Base-by-base conservation (phyloP, 2,113 vertebrate genomes). In the Pseudorectes ferrugineus region DNA sequence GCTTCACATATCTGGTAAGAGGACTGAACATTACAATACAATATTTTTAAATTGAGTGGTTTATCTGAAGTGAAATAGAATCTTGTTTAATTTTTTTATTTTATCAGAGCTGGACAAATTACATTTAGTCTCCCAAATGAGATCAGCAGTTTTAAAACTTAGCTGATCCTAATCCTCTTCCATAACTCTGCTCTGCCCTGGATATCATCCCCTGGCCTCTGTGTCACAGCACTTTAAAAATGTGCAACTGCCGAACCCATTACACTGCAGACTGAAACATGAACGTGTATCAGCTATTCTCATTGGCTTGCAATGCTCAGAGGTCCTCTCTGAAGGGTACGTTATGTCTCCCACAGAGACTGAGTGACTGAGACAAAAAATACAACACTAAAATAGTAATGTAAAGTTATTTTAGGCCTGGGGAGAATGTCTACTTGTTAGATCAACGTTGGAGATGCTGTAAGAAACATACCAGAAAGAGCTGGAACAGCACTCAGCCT, bases 401-500 rank as follows among this genome's bases (percentile, higher is more conserved):
- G 11, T 85, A 92, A 94, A 91, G 28, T 25, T 85, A 28, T 51
- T 80, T 87, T 20, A 66, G 40, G 33, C 6, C 14, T n/a, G 18
- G 11, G 11, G 22, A 95, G 29, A 86, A 42, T 16, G 25, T 89
- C 59, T 78, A 68, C 28, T 31, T 10, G 24, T 87, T 93, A 77
- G 43, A 26, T 77, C 10, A 23, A 59, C 3, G 10, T n/a, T 72
- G 54, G 55, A 88, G 11, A 61, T 83, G 40, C 54, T 85, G 33
- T 86, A 95, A 67, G 68, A 97, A 97, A 73, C 48, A 78, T 14
- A 48, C 2, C 28, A 92, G 74, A 94, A 96, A 88, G 77, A 93
- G 79, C 16, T 93, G 55, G 49, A 88, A 28, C 45, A 96, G 67
- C 84, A 91, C 96, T 96, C 79, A 97, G 65, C 26, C 45, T 61